Percentiles rank a stretch among this genome's conserved stretches.
phyloP scores from a whole-genome alignment of 1,140 invertebrate species.

The Drosophila mauritiana region DNA sequence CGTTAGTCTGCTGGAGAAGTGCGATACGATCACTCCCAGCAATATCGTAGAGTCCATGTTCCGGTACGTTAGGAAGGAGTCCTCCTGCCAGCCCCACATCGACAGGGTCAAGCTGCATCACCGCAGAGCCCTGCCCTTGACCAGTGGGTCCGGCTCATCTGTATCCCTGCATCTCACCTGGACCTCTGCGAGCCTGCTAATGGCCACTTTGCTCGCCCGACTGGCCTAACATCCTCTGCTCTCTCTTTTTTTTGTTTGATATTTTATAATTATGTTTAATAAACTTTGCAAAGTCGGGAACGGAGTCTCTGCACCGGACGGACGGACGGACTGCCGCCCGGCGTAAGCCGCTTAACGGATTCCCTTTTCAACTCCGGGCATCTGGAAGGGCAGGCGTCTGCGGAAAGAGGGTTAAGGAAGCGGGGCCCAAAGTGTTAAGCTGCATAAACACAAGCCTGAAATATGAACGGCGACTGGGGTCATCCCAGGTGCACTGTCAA shows the following conservation, averaged over 20 bases:
- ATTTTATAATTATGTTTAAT: slow-evolving; percentile 75
- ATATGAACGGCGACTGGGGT: slow-evolving; percentile 44
- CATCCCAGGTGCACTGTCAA: slow-evolving; percentile 10
- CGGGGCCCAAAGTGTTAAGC: slow-evolving; percentile 65
- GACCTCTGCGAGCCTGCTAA: slow-evolving; percentile 8
- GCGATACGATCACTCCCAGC: slow-evolving; percentile 90
- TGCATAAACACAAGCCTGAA: slow-evolving; percentile 74
- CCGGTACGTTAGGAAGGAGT: slow-evolving; percentile 86
- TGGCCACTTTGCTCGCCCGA: slow-evolving; percentile 1
- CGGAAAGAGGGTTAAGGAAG: neutral
- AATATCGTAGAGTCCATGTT: slow-evolving; percentile 92
- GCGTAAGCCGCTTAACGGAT: slow-evolving; percentile 73
- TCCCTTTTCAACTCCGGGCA: slow-evolving; percentile 28
- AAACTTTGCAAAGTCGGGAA: slow-evolving; percentile 51
- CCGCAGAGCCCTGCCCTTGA: neutral
- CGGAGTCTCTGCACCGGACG: slow-evolving; percentile 23
- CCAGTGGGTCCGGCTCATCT: neutral
- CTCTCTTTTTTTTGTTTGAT: slow-evolving; percentile 17
- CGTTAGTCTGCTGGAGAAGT: slow-evolving; percentile 88
- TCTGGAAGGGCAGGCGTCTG: too few relatives aligned
- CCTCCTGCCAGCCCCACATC: slow-evolving; percentile 65
- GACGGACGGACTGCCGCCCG: neutral
- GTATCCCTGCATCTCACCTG: neutral
- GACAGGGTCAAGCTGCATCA: slow-evolving; percentile 31
- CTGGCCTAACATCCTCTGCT: neutral